These are phyloP conservation scores for Epizoanthus stellaris DNA, from an alignment of 92 coral and sea anemone species.

Conservation along the genomic window DNA sequence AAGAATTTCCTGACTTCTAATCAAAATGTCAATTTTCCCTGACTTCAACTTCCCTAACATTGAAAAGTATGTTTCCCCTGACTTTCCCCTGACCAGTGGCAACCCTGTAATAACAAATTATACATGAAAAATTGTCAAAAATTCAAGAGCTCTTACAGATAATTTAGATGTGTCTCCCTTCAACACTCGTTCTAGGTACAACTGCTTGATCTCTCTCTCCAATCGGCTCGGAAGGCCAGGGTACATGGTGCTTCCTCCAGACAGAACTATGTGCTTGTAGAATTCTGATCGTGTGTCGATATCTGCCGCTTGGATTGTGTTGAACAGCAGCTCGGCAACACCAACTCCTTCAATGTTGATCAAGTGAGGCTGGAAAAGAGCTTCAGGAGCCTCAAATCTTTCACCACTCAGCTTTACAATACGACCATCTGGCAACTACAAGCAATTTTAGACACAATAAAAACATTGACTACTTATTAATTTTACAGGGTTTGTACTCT, in stretches of 20 bases:
- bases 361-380: slow-evolving; percentile 96
- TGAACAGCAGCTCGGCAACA: slow-evolving; percentile 93
- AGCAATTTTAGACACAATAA: background rate
- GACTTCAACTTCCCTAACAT: too few species aligned
- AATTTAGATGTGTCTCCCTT: slow-evolving; percentile 94
- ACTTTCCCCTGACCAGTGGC: too few species aligned
- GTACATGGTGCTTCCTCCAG: slow-evolving; percentile 97
- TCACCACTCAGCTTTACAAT: slow-evolving; percentile 97
- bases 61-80: too few species aligned
- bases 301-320: slow-evolving; percentile 98
- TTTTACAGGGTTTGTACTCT: too few species aligned
- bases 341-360: slow-evolving; percentile 98
- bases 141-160: slow-evolving; percentile 70
- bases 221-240: slow-evolving; percentile 97
- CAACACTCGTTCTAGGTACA: slow-evolving; percentile 90
- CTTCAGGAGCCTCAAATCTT: slow-evolving; percentile 98
- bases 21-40: too few species aligned
- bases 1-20: too few species aligned
- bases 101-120: background rate
- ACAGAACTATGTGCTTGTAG: slow-evolving; percentile 96
- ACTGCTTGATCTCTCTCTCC: slow-evolving; percentile 94
- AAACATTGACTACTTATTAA: too few species aligned
- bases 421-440: slow-evolving; percentile 97
- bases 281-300: slow-evolving; percentile 95
- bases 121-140: too few species aligned